phyloP scores from a whole-genome alignment of 1,140 invertebrate genomes.

The Drosophila willistoni region DNA sequence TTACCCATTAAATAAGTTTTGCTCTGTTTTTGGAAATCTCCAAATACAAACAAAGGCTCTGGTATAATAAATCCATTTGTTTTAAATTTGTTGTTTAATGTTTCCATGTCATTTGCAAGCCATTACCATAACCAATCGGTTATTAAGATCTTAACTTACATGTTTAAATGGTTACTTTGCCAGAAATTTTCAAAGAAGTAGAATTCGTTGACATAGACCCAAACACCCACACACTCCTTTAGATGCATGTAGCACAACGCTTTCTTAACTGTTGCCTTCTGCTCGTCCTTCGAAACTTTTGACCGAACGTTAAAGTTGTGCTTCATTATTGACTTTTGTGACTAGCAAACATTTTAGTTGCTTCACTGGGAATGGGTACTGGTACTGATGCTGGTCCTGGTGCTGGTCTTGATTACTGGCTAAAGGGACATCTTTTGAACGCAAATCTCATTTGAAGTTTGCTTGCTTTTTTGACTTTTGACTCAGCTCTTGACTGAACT shows the following conservation, averaged over 20 bases:
- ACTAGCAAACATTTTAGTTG: conserved; percentile 34
- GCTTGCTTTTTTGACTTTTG: conserved; percentile 53
- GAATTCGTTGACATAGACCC: neutral
- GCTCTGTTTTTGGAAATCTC: too few species aligned
- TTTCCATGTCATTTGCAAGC: neutral
- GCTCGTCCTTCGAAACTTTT: conserved; percentile 6
- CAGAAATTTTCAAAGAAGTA: neutral
- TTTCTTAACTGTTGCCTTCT: conserved; percentile 21
- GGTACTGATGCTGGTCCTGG: conserved; percentile 13
- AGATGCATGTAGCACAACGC: neutral
- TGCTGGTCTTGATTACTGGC: neutral
- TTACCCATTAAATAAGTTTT: too few species aligned
- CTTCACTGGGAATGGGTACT: conserved; percentile 8
- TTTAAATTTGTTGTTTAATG: neutral
- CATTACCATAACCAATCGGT: neutral
- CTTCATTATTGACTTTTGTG: conserved; percentile 48
- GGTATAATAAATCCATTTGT: too few species aligned
- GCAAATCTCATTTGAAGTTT: conserved; percentile 65
- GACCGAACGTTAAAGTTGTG: conserved; percentile 35
- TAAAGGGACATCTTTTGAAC: conserved; percentile 3
- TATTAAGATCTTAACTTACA: neutral
- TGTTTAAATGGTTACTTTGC: neutral
- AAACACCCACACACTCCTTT: neutral
- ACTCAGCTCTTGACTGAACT: conserved; percentile 43
- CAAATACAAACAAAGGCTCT: too few species aligned